Evolutionary conservation across 2,113 vertebrate species (phyloP).

Genomic region (Alligator sinensis): DNA sequence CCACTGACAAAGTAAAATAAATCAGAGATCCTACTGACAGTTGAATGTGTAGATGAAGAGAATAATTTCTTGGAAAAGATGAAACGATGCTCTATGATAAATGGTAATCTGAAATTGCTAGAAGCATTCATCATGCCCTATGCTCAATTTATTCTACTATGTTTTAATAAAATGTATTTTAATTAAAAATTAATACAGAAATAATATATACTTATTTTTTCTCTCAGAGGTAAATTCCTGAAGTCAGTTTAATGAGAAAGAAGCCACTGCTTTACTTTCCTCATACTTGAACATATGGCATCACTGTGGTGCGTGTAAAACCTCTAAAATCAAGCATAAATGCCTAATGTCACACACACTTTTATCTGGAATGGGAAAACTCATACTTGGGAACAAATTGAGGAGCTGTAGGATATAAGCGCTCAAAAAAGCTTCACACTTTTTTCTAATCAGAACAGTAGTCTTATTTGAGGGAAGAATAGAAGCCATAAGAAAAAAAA

Average conservation of each 20-base stretch:
- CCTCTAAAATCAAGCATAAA: background rate
- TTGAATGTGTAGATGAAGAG: background rate
- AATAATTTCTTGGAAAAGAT: constrained; percentile 37
- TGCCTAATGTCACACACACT: background rate
- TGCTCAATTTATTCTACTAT: constrained; percentile 38
- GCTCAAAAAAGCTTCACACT: background rate
- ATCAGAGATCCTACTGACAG: background rate
- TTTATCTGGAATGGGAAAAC: background rate
- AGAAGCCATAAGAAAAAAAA: background rate
- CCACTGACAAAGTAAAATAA: background rate
- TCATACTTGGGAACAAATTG: background rate
- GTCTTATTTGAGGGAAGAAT: background rate
- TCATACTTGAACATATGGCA: background rate
- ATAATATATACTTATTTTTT: background rate
- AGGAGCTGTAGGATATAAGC: background rate
- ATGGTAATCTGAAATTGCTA: background rate
- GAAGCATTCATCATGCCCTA: background rate
- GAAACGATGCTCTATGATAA: background rate
- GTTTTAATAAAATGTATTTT: constrained; percentile 45
- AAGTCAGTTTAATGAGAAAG: constrained; percentile 7
- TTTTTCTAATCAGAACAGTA: background rate
- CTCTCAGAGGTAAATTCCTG: background rate
- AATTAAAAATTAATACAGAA: constrained; percentile 50
- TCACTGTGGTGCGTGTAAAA: background rate
- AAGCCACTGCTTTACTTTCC: background rate